phyloP scores from a whole-genome alignment of 1,140 invertebrate species.

The Zaprionus davidi region DNA sequence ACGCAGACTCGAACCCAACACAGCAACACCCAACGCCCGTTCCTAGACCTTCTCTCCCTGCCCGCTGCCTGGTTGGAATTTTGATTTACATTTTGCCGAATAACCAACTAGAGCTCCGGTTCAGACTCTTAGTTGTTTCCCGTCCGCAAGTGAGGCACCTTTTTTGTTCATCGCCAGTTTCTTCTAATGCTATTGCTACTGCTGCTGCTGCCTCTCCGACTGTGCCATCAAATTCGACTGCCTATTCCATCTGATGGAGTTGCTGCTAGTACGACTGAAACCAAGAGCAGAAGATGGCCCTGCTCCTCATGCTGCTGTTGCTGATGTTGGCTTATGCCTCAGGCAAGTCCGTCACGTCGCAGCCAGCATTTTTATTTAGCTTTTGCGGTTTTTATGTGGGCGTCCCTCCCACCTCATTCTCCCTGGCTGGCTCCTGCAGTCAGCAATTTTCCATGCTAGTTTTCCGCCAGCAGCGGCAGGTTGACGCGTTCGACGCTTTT shows the following conservation, averaged over 20 bases:
- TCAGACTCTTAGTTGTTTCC: constrained; percentile 14
- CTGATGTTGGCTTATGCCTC: constrained; percentile 32
- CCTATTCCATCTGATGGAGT: constrained; percentile 33
- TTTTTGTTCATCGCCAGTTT: constrained; percentile 51
- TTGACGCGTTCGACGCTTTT: constrained; percentile 45
- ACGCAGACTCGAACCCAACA: neutral
- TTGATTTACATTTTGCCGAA: constrained; percentile 74
- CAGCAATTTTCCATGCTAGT: constrained; percentile 56
- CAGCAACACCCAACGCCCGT: neutral
- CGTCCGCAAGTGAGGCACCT: constrained; percentile 11
- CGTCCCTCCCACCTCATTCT: constrained; percentile 27
- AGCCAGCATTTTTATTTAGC: constrained; percentile 70
- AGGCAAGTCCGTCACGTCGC: constrained; percentile 50
- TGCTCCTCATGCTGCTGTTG: neutral
- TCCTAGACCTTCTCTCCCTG: constrained; percentile 6
- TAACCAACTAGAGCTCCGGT: constrained; percentile 62
- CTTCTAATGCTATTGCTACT: neutral
- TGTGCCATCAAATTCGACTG: constrained; percentile 61
- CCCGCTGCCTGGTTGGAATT: constrained; percentile 59
- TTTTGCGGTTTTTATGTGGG: constrained; percentile 66
- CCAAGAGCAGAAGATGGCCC: neutral
- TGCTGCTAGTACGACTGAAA: neutral
- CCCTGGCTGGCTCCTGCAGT: constrained; percentile 24
- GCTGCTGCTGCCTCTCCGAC: neutral
- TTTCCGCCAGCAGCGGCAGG: constrained; percentile 36